Evolutionary conservation across 2,113 vertebrate genomes (phyloP).

Genomic region (Puma concolor): DNA sequence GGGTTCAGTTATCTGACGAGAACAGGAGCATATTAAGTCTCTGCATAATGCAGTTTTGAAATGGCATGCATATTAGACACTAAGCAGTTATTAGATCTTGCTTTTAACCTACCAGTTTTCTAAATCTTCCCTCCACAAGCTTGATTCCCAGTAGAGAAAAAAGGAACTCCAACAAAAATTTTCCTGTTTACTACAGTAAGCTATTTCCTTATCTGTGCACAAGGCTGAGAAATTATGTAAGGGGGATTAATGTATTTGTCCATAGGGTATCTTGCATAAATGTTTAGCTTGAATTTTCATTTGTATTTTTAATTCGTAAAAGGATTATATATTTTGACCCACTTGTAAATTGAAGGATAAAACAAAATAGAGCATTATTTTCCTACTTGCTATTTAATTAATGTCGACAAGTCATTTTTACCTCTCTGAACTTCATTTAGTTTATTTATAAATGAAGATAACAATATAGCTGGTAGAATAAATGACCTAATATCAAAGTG

Average conservation of each 20-base stretch:
- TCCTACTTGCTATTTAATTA: constrained; percentile 28
- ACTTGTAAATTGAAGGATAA: constrained; percentile 9
- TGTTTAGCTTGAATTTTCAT: constrained; percentile 39
- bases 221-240: constrained; percentile 45
- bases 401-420: neutral
- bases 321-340: constrained; percentile 32
- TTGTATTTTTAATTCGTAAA: constrained; percentile 42
- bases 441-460: constrained; percentile 7
- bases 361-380: neutral
- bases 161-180: constrained; percentile 39
- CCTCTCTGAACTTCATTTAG: neutral
- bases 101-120: constrained; percentile 59
- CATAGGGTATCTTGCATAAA: neutral
- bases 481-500: neutral
- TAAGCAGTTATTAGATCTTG: constrained; percentile 59
- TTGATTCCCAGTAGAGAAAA: constrained; percentile 39
- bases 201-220: constrained; percentile 48
- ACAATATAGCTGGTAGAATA: neutral
- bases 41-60: constrained; percentile 65
- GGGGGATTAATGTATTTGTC: neutral
- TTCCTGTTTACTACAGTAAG: constrained; percentile 34
- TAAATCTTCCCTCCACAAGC: constrained; percentile 65
- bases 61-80: neutral
- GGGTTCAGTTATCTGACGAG: constrained; percentile 50
- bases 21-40: constrained; percentile 63